Base-by-base conservation (phyloP, 2,888 invertebrate species). In the Acrobasis consociella region DNA sequence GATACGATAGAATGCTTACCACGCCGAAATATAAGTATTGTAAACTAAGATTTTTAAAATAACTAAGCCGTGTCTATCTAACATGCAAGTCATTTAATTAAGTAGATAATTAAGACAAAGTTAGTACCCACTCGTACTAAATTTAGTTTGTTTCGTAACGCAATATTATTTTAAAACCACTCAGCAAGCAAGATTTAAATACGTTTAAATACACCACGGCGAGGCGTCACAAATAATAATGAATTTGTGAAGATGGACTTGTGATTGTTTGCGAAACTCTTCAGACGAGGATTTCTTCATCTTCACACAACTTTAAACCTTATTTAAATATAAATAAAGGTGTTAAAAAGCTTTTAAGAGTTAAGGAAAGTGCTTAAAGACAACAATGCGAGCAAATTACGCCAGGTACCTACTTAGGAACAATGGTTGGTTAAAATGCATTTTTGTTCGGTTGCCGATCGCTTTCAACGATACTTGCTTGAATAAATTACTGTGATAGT, bases 371-470 rank as follows among this genome's bases (percentile, higher is more conserved):
- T 62, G 60, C 49, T 64, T 58, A 60, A 52, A 62, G 62, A 55
- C 53, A 69, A 71, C 70, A 72, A 71, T 70, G 65, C 60, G 51
- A 62, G 59, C 67, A 69, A 31, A 72, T 72, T 70, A 69, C 67
- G 65, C 67, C 77, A 78, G 77, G 77, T 77, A 78, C 72, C 68
- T 64, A 64, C 22, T 65, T 66, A 67, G 51, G 52, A 67, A 62
- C 64, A 69, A 71, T 71, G 68, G 67, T 68, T 9, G 39, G 37
- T 62, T 49, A 42, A 59, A 62, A 58, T 50, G 59, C 46, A 52
- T 46, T 39, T 60, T 51, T 51, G 15, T 51, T 22, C 11, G 49
- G 2, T 49, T 15, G 37, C 52, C 16, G 42, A 46, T 52, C 42
- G 22, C 42, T 42, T 2, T 58, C 42, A 52, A 51, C 62, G 50